phyloP scores from a whole-genome alignment of 2,113 vertebrate genomes.

The Lontra canadensis region DNA sequence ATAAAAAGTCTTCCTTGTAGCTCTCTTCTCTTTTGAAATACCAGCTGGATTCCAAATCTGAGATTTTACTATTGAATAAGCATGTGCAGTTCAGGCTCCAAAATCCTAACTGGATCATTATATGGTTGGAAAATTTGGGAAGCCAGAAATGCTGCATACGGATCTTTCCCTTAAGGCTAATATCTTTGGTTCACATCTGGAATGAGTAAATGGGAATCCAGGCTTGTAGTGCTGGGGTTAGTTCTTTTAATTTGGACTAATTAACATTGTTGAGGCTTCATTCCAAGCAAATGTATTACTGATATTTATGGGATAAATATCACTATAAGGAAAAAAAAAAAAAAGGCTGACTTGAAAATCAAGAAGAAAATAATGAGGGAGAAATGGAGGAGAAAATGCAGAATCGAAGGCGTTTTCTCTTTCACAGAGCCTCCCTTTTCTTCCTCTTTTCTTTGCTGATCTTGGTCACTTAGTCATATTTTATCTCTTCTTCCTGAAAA shows the following conservation, averaged over 20 bases:
- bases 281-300: neutral
- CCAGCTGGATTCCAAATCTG: neutral
- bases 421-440: neutral
- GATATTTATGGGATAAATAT: neutral
- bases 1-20: neutral
- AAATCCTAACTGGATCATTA: neutral
- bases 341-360: neutral
- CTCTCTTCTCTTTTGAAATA: neutral
- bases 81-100: neutral
- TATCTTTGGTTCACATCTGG: neutral
- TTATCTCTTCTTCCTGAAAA: neutral
- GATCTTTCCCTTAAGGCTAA: neutral
- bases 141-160: neutral
- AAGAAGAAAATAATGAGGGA: neutral
- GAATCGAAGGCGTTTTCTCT: neutral
- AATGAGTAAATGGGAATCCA: neutral
- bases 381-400: neutral
- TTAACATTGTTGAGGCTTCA: neutral
- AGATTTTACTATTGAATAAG: neutral
- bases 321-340: neutral
- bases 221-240: neutral
- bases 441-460: neutral
- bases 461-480: neutral
- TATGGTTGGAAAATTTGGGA: neutral
- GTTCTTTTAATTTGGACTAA: neutral